phyloP scores from a whole-genome alignment of 1,140 invertebrate genomes.

The Drosophila auraria region DNA sequence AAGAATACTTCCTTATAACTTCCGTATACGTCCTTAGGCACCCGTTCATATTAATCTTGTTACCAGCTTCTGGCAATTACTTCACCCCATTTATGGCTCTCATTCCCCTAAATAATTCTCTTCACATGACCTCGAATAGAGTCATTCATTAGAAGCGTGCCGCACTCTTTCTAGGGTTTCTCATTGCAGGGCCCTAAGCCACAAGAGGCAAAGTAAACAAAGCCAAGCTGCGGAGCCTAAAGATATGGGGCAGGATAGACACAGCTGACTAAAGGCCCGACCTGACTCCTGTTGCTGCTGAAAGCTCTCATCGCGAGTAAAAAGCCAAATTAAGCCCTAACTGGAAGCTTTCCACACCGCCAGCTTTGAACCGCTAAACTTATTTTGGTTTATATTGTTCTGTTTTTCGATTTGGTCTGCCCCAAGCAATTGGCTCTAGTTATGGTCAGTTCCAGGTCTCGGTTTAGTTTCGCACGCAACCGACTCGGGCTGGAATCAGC shows the following conservation, averaged over 20 bases:
- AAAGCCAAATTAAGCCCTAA: slow-evolving; percentile 7
- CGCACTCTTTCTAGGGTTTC: not conserved
- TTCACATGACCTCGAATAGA: slow-evolving; percentile 4
- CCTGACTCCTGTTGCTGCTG: slow-evolving; percentile 55
- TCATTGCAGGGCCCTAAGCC: not conserved
- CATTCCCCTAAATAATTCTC: not conserved
- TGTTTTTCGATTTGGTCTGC: slow-evolving; percentile 36
- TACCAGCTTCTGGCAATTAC: not conserved
- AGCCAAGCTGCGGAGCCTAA: slow-evolving; percentile 8
- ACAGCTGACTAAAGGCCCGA: slow-evolving; percentile 55
- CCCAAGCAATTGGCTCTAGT: slow-evolving; percentile 62
- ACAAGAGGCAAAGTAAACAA: slow-evolving; percentile 54
- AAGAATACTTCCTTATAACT: too few species aligned
- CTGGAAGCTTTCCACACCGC: not conserved
- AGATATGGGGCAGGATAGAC: slow-evolving; percentile 3
- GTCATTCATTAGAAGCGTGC: slow-evolving; percentile 17
- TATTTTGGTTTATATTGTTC: slow-evolving; percentile 29
- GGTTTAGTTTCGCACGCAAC: slow-evolving; percentile 34
- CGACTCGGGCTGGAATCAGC: slow-evolving; percentile 41
- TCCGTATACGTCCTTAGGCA: too few species aligned
- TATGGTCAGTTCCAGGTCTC: slow-evolving; percentile 59
- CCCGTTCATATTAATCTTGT: not conserved
- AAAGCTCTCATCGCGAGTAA: slow-evolving; percentile 6
- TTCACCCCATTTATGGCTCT: not conserved
- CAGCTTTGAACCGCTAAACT: slow-evolving; percentile 19